phyloP scores from a whole-genome alignment of 2,113 vertebrate species.

The Prunella himalayana region DNA sequence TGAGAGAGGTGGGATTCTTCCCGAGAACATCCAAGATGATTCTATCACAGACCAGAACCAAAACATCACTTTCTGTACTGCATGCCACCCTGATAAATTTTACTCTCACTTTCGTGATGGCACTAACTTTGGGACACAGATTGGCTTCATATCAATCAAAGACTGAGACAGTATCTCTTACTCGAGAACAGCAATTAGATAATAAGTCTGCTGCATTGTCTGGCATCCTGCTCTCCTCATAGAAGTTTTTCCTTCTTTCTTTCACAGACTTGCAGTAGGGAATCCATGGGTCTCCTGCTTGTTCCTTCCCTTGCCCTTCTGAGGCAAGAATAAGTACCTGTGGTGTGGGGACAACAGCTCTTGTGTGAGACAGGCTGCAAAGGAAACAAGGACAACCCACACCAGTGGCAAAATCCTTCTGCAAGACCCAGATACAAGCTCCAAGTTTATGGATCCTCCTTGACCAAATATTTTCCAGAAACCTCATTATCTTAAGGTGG shows the following conservation, averaged over 20 bases:
- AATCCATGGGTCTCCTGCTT: not conserved
- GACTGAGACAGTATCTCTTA: slow-evolving; percentile 26
- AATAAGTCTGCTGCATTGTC: not conserved
- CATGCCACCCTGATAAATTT: slow-evolving; percentile 84
- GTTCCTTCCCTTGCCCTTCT: not conserved
- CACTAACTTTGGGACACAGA: slow-evolving; percentile 87
- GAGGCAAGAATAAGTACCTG: not conserved
- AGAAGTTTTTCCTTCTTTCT: not conserved
- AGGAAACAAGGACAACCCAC: not conserved
- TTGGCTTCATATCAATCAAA: slow-evolving; percentile 88
- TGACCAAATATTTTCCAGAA: not conserved
- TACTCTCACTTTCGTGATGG: slow-evolving; percentile 90
- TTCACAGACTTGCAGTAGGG: not conserved
- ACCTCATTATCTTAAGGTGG: not conserved
- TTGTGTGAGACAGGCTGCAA: not conserved
- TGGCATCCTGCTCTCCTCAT: not conserved
- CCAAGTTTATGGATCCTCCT: not conserved
- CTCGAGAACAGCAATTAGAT: not conserved
- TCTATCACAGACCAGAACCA: slow-evolving; percentile 51
- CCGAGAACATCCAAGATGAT: slow-evolving; percentile 85
- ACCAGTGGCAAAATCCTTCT: not conserved
- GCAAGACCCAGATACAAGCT: not conserved
- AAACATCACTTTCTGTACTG: slow-evolving; percentile 82
- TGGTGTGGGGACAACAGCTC: not conserved
- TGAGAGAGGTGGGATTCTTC: slow-evolving; percentile 82